These are phyloP conservation scores for Pachyrhynchus sulphureomaculatus DNA, from an alignment of 1,140 invertebrate species.

Conservation along the genomic window DNA sequence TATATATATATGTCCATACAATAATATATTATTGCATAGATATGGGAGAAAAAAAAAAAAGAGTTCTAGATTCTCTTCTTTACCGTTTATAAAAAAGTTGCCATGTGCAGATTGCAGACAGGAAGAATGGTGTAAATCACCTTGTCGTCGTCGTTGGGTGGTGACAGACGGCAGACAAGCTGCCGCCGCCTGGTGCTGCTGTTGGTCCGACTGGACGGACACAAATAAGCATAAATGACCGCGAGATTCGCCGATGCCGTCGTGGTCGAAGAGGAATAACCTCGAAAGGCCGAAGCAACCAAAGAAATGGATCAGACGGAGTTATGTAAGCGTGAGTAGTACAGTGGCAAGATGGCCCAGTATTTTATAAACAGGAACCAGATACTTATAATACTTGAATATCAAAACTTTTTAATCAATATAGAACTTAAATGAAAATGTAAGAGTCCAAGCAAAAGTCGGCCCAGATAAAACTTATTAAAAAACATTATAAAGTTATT, in stretches of 20 bases:
- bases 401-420: too few relatives aligned
- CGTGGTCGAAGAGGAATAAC: constrained; percentile 25
- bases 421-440: too few relatives aligned
- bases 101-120: background rate
- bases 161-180: constrained; percentile 23
- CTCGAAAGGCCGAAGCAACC: constrained; percentile 25
- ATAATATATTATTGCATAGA: too few relatives aligned
- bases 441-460: too few relatives aligned
- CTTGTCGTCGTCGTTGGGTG: constrained; percentile 6
- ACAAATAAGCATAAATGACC: constrained; percentile 16
- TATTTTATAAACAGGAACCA: too few relatives aligned
- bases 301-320: constrained; percentile 20
- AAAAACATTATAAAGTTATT: too few relatives aligned
- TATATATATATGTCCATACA: too few relatives aligned
- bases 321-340: constrained; percentile 18
- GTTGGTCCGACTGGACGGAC: background rate
- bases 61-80: too few relatives aligned
- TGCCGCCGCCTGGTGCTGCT: constrained; percentile 16
- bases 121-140: constrained; percentile 15
- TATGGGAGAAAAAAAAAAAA: too few relatives aligned
- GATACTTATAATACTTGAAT: too few relatives aligned
- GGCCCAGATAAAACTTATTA: too few relatives aligned
- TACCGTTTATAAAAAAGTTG: too few relatives aligned
- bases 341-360: constrained; percentile 3
- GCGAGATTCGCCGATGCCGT: background rate